Evolutionary conservation across 2,113 vertebrate species (phyloP), one percentile per base, ranked within the genome.

Genomic region (Chaetodon auriga): DNA sequence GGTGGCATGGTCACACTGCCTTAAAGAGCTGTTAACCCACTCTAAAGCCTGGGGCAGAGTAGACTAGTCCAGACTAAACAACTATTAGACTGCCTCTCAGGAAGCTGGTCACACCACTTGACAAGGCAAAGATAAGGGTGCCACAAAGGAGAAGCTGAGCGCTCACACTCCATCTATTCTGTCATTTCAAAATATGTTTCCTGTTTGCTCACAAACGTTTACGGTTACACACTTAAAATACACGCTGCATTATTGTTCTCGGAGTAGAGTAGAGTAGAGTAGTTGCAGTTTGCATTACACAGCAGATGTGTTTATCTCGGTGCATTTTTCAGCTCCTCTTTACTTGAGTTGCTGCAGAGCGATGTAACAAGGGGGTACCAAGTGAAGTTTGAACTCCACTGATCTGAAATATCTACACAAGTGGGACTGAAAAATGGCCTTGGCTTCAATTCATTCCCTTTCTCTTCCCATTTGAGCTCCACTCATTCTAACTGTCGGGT

Each of bases 381-480:
- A 43, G 43, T 43, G 10, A 51, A 19, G 49, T 71, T 80, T 72
- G 19, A 12, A 9, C 64, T 68, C 16, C 43, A 35, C 30, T 58
- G 14, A 75, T 72, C 8, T 60, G 8, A 64, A 74, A 69, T 68
- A 41, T 75, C 23, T 25, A 16, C 57, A 11, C 1, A 1, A 72
- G 77, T 75, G 48, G 84, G 84, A 54, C 60, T 54, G 75, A 18
- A 23, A 65, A 82, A 69, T 65, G 66, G 86, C 68, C 66, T 75
- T 87, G 62, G 25, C 45, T 73, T 5, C 25, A 48, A 0, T 61
- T 78, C 9, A 36, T 46, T 87, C 41, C 55, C 15, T 23, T 48
- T 79, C 58, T 78, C 35, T 68, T 70, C 51, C 46, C 63, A 70
- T 77, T 81, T 81, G 74, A 75, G 68, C 68, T 30, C 2, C 72